phyloP scores from a whole-genome alignment of 2,113 vertebrate species.

The Caranx ignobilis region DNA sequence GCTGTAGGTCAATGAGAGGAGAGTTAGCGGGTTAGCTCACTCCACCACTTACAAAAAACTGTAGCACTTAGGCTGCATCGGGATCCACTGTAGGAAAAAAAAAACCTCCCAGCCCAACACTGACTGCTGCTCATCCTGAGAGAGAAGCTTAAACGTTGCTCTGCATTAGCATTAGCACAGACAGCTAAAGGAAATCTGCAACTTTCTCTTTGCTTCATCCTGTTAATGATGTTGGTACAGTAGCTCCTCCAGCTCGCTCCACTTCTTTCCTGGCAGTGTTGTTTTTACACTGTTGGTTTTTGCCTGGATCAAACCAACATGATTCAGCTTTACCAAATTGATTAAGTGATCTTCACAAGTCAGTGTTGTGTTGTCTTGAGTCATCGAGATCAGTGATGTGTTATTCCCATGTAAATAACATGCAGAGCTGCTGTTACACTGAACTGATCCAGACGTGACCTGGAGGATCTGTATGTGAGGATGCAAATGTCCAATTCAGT shows the following conservation, averaged over 20 bases:
- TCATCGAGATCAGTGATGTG: no score
- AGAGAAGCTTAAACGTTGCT: background rate
- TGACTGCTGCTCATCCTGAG: slow-evolving; percentile 1
- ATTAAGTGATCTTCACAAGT: background rate
- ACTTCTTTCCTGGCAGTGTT: background rate
- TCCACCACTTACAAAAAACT: slow-evolving; percentile 32
- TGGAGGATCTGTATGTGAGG: no score
- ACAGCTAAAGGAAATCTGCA: no score
- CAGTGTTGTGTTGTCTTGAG: no score
- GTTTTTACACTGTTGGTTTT: background rate
- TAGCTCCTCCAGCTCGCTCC: background rate
- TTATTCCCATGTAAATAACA: no score
- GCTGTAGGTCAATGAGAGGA: slow-evolving; percentile 28
- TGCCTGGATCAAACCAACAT: background rate
- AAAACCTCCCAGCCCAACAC: slow-evolving; percentile 7
- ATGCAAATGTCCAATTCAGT: no score
- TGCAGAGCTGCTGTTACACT: no score
- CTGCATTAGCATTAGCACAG: background rate
- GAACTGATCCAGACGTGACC: no score
- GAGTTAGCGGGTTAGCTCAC: slow-evolving; percentile 34
- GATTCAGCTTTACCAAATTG: background rate
- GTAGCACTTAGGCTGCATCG: slow-evolving; percentile 24
- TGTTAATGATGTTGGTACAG: no score
- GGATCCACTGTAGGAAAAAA: background rate
- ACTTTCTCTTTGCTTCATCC: no score